Conservation (phyloP, 1,140 invertebrate species). For the roundworm (Caenorhabditis elegans) region DNA sequence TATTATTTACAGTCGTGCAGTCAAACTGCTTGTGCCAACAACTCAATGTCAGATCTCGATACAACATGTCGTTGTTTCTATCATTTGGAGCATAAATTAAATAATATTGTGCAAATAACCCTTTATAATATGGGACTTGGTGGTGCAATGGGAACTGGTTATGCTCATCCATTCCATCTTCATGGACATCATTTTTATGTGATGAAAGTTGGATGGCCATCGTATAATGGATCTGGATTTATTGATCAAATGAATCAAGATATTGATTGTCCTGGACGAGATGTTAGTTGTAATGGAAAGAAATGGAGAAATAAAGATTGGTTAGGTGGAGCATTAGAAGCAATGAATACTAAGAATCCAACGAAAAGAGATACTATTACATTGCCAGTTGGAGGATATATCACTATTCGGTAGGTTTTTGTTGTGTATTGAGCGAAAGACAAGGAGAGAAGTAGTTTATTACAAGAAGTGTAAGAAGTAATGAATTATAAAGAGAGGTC, state of each 20-base stretch:
- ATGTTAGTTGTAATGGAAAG: conserved; percentile 26
- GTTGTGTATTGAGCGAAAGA: neutral
- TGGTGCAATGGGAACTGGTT: conserved; percentile 52
- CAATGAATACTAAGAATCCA: conserved; percentile 40
- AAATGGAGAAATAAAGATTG: conserved; percentile 15
- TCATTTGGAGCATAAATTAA: conserved; percentile 56
- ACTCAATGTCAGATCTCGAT: conserved; percentile 42
- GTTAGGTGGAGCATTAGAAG: conserved; percentile 9
- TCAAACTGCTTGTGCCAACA: neutral
- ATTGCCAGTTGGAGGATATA: conserved; percentile 39
- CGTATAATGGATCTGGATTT: conserved; percentile 31
- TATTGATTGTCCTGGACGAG: conserved; percentile 19
- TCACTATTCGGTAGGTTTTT: neutral
- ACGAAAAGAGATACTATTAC: conserved; percentile 34
- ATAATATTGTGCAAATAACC: conserved; percentile 60
- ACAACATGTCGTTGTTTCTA: conserved; percentile 58
- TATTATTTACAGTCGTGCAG: conserved; percentile 10
- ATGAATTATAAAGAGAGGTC: no score
- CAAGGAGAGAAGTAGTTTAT: no score
- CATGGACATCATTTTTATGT: conserved; percentile 63
- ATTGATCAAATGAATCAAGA: conserved; percentile 38
- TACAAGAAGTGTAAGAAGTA: no score
- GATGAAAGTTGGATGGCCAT: conserved; percentile 56
- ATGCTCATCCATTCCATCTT: conserved; percentile 62
- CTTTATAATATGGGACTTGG: conserved; percentile 66